A percentile compares a stretch with the other conserved stretches of the same genome.
Conservation (phyloP, 1,140 invertebrate species). For the Scaptomyza pallida region DNA sequence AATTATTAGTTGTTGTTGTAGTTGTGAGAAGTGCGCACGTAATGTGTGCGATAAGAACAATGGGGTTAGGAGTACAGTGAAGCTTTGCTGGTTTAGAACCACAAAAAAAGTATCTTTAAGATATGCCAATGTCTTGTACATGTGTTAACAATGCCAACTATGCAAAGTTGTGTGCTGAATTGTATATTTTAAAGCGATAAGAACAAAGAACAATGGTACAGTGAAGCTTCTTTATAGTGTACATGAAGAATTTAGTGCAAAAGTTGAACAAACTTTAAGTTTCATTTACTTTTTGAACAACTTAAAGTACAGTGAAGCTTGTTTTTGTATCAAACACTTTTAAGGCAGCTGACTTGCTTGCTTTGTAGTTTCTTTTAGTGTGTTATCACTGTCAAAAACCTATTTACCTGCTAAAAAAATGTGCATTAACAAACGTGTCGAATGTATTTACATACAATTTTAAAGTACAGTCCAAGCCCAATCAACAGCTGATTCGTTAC, state of each 20-base stretch:
- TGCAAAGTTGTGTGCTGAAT: no score
- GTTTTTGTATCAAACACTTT: no score
- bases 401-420: constrained; percentile 50
- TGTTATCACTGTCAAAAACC: constrained; percentile 9
- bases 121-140: no score
- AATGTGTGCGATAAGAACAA: not conserved
- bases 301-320: not conserved
- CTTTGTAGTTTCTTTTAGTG: not conserved
- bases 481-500: constrained; percentile 56
- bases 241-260: no score
- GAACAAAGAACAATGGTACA: not conserved
- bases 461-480: constrained; percentile 1
- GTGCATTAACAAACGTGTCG: constrained; percentile 37
- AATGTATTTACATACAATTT: constrained; percentile 52
- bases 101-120: no score
- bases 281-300: not conserved
- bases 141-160: no score
- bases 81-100: not conserved
- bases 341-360: no score
- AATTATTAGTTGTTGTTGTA: not conserved
- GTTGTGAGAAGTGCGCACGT: not conserved
- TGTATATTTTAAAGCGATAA: no score
- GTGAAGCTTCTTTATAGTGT: not conserved
- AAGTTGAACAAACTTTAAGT: no score
- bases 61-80: not conserved